Evolutionary conservation across 2,888 invertebrate species (phyloP), one percentile per base, ranked within the genome.

Genomic region (Ctena decussata): DNA sequence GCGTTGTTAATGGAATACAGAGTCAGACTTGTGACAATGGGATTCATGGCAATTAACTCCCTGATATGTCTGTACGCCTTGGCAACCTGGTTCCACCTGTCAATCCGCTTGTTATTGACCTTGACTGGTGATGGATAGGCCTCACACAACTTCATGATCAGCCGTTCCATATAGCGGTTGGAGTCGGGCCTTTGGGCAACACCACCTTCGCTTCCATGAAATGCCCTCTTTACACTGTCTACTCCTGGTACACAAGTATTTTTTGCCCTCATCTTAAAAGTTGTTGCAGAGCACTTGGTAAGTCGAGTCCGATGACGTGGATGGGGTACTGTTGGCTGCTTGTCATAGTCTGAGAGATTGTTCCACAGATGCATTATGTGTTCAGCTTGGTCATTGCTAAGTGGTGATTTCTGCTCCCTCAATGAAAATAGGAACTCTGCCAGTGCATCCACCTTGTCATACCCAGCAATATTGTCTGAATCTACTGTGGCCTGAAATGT

Each of bases 121-220:
- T 77, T 80, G 24, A 37, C 71, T 46, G 77, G 74, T 8, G 84
- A 77, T 39, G 80, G 80, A 18, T 30, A 73, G 24, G 69, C 53
- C 6, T 37, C 30, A 35, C 77, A 77, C 0, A 84, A 69, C 73
- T 80, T 76, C 8, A 49, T 49, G 15, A 76, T 77, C 27, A 80
- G 18, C 27, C 41, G 18, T 44, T 72, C 70, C 84, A 84, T 80
- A 39, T 70, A 70, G 0, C 80, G 41, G 80, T 80, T 84, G n/a
- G 75, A 41, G 24, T 84, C 84, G 5, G 84, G 84, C 24, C 27
- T 24, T 73, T 84, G 80, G 15, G 84, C 84, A 15, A 70, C 72
- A 12, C 82, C 82, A 8, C 18, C 35, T 18, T 49, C 65, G 11
- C 24, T 21, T 8, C 84, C 84, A 57, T n/a, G n/a, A n/a, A 80